Conservation (phyloP, 2,888 invertebrate genomes). For the Pycnomerus fuliginosus region DNA sequence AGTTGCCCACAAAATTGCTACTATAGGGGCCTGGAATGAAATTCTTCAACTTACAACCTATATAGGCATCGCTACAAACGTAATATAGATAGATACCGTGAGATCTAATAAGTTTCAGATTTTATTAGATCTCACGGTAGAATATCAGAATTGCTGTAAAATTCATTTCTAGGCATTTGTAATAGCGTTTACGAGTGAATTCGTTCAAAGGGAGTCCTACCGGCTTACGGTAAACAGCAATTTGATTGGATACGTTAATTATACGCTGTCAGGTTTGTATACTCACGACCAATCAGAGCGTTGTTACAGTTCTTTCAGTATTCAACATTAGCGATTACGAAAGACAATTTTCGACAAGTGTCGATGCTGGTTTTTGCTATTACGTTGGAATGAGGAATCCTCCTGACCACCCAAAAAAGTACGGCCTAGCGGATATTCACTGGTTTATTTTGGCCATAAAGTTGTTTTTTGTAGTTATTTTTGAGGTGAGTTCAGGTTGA, state of each 20-base stretch:
- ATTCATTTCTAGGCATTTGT: conserved; percentile 42
- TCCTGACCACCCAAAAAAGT: conserved; percentile 38
- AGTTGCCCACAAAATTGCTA: conserved; percentile 31
- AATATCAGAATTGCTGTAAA: neutral
- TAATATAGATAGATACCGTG: too few species aligned
- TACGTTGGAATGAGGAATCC: conserved; percentile 35
- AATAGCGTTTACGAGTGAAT: conserved; percentile 43
- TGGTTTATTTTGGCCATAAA: conserved; percentile 60
- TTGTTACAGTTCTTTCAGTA: conserved; percentile 26
- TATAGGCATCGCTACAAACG: conserved; percentile 45
- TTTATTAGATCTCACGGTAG: neutral
- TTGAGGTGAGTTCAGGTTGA: too few species aligned
- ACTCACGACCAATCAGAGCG: neutral
- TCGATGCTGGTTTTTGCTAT: neutral
- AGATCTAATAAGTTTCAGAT: too few species aligned
- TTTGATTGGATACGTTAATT: conserved; percentile 32
- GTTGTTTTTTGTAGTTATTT: conserved; percentile 60
- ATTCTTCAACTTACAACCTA: conserved; percentile 42
- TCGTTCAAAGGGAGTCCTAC: conserved; percentile 36
- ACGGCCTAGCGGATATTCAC: conserved; percentile 52
- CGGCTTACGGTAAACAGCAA: conserved; percentile 6
- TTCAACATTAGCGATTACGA: conserved; percentile 34
- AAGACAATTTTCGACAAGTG: neutral
- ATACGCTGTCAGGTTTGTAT: conserved; percentile 39
- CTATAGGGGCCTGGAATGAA: conserved; percentile 43